Percentiles rank a stretch among this genome's conserved stretches.
Conservation (phyloP, 2,113 vertebrate species). For the Engraulis encrasicolus region DNA sequence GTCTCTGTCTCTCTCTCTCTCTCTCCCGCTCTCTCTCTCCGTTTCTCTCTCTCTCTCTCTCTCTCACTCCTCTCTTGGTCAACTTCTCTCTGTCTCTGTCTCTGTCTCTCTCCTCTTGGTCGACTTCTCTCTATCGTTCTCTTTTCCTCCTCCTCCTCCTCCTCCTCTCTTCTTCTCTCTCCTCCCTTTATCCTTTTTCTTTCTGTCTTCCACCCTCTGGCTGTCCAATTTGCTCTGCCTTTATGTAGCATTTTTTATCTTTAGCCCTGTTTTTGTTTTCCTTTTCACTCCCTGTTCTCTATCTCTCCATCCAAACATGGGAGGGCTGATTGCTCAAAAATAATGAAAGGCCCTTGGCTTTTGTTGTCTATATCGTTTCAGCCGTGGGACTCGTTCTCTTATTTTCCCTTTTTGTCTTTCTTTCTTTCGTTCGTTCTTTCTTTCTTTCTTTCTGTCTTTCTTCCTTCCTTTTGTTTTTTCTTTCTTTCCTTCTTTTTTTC, state of each 20-base stretch:
- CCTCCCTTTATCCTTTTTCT: neutral
- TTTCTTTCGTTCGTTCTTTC: too few relatives aligned
- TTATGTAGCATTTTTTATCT: too few relatives aligned
- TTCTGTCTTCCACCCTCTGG: too few relatives aligned
- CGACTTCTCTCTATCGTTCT: neutral
- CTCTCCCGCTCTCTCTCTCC: slow-evolving; percentile 7
- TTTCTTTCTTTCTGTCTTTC: too few relatives aligned
- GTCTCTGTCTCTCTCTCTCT: neutral
- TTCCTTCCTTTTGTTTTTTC: too few relatives aligned
- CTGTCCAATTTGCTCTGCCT: too few relatives aligned
- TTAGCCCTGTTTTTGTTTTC: too few relatives aligned
- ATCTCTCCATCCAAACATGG: neutral
- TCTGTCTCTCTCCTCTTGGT: neutral
- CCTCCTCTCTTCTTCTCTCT: neutral
- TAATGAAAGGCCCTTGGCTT: neutral
- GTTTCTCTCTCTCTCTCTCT: slow-evolving; percentile 10
- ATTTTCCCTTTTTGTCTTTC: too few relatives aligned
- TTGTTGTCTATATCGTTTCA: neutral
- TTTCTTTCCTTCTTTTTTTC: neutral
- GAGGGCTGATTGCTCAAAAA: neutral
- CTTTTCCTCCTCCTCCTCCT: neutral
- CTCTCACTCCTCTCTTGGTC: neutral
- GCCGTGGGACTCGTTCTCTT: neutral
- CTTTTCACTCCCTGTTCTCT: neutral
- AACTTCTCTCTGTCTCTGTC: neutral